A percentile compares a stretch with the other conserved stretches of the same genome.
These are phyloP conservation scores for Mechanitis messenoides DNA, from an alignment of 2,888 invertebrate genomes.

Conservation along the genomic window DNA sequence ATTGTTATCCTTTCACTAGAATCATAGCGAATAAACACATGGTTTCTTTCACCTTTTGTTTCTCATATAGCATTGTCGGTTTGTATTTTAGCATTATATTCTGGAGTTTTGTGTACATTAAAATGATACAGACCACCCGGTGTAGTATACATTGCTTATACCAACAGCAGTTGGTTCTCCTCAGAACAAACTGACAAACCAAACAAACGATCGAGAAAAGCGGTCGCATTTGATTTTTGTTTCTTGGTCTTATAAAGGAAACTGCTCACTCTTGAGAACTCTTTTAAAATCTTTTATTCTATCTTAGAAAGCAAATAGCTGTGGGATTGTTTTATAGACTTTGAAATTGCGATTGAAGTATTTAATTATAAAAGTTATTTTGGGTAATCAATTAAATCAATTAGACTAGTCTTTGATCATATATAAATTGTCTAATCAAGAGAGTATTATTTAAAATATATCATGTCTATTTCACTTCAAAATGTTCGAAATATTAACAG, in stretches of 20 bases:
- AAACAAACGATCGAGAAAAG: slow-evolving; percentile 65
- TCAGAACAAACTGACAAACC: slow-evolving; percentile 63
- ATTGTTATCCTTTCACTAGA: slow-evolving; percentile 14
- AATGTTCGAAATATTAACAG: slow-evolving; percentile 64
- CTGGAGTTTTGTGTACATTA: slow-evolving; percentile 67
- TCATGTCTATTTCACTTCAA: slow-evolving; percentile 47
- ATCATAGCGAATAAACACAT: slow-evolving; percentile 27
- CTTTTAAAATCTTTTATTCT: not conserved
- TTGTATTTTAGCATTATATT: slow-evolving; percentile 62
- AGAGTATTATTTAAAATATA: slow-evolving; percentile 35
- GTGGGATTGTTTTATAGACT: slow-evolving; percentile 1
- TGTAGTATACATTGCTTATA: slow-evolving; percentile 49
- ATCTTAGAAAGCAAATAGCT: not conserved
- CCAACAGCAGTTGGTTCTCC: slow-evolving; percentile 66
- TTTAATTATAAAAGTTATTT: not conserved
- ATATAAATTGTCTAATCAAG: too few relatives aligned
- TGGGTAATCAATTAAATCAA: slow-evolving; percentile 30
- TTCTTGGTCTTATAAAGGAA: slow-evolving; percentile 33
- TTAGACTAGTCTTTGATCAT: slow-evolving; percentile 21
- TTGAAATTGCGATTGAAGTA: slow-evolving; percentile 5
- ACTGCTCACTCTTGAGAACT: slow-evolving; percentile 21
- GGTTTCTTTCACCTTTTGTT: slow-evolving; percentile 27
- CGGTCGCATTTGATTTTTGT: slow-evolving; percentile 50
- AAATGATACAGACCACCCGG: slow-evolving; percentile 75
- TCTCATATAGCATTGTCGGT: slow-evolving; percentile 45